phyloP scores from a whole-genome alignment of 2,797 vertebrate species.

The Aratinga solstitialis region DNA sequence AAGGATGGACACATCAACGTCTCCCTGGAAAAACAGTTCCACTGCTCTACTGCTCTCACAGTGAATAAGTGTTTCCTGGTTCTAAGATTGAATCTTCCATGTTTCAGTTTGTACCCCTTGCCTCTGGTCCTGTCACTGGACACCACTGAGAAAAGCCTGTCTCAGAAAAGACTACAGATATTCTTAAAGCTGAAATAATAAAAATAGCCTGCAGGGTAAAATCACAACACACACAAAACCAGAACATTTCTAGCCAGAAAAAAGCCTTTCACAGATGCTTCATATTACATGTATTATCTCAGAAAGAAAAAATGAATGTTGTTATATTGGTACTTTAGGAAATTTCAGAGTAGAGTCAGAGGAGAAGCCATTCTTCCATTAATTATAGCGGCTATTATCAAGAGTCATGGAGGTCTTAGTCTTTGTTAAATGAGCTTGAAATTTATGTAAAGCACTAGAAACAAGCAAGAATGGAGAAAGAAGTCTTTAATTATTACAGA shows the following conservation, averaged over 20 bases:
- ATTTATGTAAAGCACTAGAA: neutral
- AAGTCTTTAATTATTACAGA: neutral
- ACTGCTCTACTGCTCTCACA: neutral
- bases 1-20: neutral
- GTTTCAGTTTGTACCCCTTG: neutral
- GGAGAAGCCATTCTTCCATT: neutral
- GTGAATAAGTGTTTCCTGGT: neutral
- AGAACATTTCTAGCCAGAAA: neutral
- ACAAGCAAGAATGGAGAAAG: neutral
- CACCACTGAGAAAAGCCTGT: neutral
- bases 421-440: neutral
- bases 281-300: neutral
- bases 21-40: neutral
- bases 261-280: neutral
- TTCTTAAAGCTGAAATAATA: neutral
- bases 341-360: neutral
- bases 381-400: neutral
- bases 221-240: rapidly evolving
- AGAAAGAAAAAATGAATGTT: neutral
- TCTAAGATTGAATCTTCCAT: neutral
- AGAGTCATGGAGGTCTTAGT: neutral
- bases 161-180: neutral
- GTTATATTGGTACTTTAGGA: neutral
- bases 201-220: neutral
- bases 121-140: neutral